phyloP scores from a whole-genome alignment of 2,888 invertebrate species.

The Unio pictorum region DNA sequence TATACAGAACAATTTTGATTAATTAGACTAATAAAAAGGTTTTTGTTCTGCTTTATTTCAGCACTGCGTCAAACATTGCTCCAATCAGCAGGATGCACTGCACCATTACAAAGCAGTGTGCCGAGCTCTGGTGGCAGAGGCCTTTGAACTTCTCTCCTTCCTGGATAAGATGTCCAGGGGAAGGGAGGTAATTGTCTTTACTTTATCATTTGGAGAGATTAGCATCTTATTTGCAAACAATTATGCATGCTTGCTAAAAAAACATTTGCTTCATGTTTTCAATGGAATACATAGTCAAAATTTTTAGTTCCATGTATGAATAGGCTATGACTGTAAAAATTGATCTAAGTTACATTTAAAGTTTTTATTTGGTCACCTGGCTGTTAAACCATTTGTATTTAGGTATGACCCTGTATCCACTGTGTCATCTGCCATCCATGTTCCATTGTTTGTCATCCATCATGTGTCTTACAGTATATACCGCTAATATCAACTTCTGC shows the following conservation, averaged over 20 bases:
- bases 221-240: too few species aligned
- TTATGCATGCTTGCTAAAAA: neutral
- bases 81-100: slow-evolving; percentile 75
- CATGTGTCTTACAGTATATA: too few species aligned
- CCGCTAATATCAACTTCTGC: too few species aligned
- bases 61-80: slow-evolving; percentile 64
- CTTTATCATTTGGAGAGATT: neutral
- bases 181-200: slow-evolving; percentile 73
- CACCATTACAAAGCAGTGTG: slow-evolving; percentile 93
- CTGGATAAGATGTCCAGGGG: slow-evolving; percentile 86
- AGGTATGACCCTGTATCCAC: too few species aligned
- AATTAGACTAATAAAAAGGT: too few species aligned
- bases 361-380: too few species aligned
- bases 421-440: too few species aligned
- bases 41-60: slow-evolving; percentile 36
- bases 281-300: neutral
- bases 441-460: too few species aligned
- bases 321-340: neutral
- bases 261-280: neutral
- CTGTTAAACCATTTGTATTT: too few species aligned
- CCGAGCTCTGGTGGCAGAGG: slow-evolving; percentile 92
- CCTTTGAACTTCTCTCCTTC: slow-evolving; percentile 90
- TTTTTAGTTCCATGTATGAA: neutral
- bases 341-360: too few species aligned
- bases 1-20: too few species aligned